phyloP scores from a whole-genome alignment of 2,113 vertebrate genomes.

The Rallus limicola region DNA sequence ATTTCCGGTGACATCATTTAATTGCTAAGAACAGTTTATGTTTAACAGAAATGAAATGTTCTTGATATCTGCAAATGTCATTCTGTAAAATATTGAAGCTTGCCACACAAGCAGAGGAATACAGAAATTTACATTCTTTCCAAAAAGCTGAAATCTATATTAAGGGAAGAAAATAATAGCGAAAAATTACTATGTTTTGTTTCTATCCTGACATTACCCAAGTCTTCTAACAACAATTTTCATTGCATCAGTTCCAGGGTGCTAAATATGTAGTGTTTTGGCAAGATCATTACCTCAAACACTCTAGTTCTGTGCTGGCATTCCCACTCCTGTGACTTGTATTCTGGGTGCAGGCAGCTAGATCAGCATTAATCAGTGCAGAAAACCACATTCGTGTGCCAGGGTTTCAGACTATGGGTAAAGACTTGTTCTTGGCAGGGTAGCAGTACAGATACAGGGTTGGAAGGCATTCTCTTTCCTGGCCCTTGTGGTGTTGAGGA shows the following conservation, averaged over 20 bases:
- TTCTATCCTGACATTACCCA: background rate
- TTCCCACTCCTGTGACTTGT: background rate
- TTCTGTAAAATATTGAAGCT: background rate
- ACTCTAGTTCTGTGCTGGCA: background rate
- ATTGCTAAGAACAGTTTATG: background rate
- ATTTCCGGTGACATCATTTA: slow-evolving; percentile 16
- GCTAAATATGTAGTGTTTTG: background rate
- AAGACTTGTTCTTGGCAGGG: background rate
- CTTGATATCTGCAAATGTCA: background rate
- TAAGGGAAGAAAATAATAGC: background rate
- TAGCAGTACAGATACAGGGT: background rate
- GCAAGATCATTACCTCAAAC: background rate
- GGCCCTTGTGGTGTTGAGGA: background rate
- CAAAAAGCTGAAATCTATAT: background rate
- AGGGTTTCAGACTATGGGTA: background rate
- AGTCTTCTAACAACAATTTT: slow-evolving; percentile 3
- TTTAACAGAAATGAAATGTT: background rate
- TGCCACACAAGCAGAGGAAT: background rate
- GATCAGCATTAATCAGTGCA: slow-evolving; percentile 7
- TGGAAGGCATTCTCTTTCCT: background rate
- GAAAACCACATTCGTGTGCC: background rate
- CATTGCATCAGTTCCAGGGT: background rate
- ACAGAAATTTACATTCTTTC: background rate
- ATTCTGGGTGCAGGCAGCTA: background rate
- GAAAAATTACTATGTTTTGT: background rate